phyloP scores from a whole-genome alignment of 2,113 vertebrate species.

The Pelmatolapia mariae region DNA sequence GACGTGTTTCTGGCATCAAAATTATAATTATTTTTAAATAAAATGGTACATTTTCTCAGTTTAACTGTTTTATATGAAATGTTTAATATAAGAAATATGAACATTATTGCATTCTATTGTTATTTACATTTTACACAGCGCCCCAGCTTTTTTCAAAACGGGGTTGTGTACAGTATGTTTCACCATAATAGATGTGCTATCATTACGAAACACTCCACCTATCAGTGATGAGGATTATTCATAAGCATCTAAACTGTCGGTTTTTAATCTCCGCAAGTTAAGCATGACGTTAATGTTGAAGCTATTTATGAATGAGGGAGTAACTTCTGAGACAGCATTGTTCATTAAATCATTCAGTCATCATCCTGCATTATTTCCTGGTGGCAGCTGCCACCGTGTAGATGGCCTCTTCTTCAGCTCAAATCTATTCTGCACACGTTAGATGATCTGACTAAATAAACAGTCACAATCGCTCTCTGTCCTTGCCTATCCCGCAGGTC shows the following conservation, averaged over 20 bases:
- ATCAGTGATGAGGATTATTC: not conserved
- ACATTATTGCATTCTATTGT: fast-evolving
- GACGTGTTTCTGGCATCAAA: not conserved
- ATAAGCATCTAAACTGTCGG: not conserved
- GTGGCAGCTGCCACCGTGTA: constrained; percentile 17
- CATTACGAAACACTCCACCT: not conserved
- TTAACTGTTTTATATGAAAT: not conserved
- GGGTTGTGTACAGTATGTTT: not conserved
- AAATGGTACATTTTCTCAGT: not conserved
- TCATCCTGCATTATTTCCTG: not conserved
- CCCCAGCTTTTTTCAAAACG: not conserved
- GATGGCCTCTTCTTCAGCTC: constrained; percentile 26
- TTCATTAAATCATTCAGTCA: not conserved
- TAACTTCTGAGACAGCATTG: not conserved
- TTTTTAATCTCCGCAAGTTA: not conserved
- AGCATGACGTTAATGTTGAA: not conserved
- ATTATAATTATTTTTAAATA: not conserved
- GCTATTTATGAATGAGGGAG: not conserved
- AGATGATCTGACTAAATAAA: constrained; percentile 57
- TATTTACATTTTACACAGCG: not conserved
- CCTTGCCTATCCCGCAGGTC: constrained; percentile 9
- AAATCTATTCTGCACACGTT: constrained; percentile 47
- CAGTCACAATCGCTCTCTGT: constrained; percentile 14
- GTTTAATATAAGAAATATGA: not conserved
- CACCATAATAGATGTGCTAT: not conserved